Base-by-base conservation (phyloP, 2,888 invertebrate genomes). In the Drosophila mimica region DNA sequence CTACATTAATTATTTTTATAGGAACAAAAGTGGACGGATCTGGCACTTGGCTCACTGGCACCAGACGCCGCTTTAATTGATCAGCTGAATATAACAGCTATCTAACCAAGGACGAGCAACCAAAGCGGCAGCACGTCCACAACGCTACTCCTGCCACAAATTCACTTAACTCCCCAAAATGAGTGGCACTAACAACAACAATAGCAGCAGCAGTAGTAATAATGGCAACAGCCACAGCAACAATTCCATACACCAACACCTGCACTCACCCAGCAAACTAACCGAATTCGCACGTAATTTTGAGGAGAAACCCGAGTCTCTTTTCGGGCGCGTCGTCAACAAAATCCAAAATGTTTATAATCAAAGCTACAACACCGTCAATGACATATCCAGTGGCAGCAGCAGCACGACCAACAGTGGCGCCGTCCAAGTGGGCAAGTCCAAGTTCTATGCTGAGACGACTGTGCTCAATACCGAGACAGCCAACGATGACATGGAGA, bases 271-370 rank as follows among this genome's bases (percentile, higher is more conserved):
- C 54, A 94, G 95, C 17, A 95, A 95, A 91, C 93, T 97, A 72
- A 97, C 97, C 13, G 96, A 97, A 92, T 97, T 97, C 91, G 96
- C 96, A 60, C 96, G 93, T 25, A 89, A 92, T 70, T 93, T 93
- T 73, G 93, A 93, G 70, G 93, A 93, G 56, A 93, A 93, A 49
- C 92, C 93, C 1, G 93, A 93, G 60, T 91, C 93, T 4, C 80
- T 93, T 28, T 91, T 93, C 40, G 90, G 91, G 9, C 93, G 93
- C 61, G 92, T 93, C 31, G 93, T 93, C 17, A 93, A 92, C 79
- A 93, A 93, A 91, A 89, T 93, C 52, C 93, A 93, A 88, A 92
- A 92, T 86, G 93, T 90, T 0, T 93, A 93, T 69, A 93, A 93
- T 75, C 92, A 93, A 63, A 92, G 93, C 59, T 93, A 93, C 72